Conservation (phyloP, 2,888 invertebrate genomes). For the Furcula furcula region DNA sequence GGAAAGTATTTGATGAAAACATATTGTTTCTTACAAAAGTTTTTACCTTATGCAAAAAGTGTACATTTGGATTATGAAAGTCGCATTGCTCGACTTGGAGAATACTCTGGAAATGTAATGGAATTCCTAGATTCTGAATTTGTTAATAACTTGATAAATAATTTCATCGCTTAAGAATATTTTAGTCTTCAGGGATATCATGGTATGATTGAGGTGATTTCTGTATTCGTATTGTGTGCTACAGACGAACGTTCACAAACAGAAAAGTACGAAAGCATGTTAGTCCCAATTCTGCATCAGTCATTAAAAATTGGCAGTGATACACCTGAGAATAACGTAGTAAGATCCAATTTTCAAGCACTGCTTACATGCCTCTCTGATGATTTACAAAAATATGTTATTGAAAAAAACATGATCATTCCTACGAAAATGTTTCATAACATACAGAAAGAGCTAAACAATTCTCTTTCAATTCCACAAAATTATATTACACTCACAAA, state of each 20-base stretch:
- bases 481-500: constrained; percentile 48
- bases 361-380: constrained; percentile 31
- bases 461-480: constrained; percentile 36
- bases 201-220: constrained; percentile 33
- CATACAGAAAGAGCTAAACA: constrained; percentile 34
- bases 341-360: constrained; percentile 28
- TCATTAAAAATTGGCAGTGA: constrained; percentile 38
- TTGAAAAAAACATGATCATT: constrained; percentile 28
- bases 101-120: constrained; percentile 41
- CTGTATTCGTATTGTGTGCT: constrained; percentile 43
- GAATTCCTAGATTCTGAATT: constrained; percentile 43
- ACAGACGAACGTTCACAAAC: constrained; percentile 41
- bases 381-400: constrained; percentile 34
- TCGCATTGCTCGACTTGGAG: constrained; percentile 24
- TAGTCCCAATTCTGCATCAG: constrained; percentile 43
- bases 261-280: constrained; percentile 40
- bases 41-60: constrained; percentile 21
- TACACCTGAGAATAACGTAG: constrained; percentile 21
- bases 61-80: constrained; percentile 26
- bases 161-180: constrained; percentile 40
- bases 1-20: constrained; percentile 45
- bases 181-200: constrained; percentile 13
- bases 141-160: constrained; percentile 37
- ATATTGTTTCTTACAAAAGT: constrained; percentile 47
- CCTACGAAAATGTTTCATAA: constrained; percentile 38